Percentiles rank a stretch among this genome's conserved stretches.
Conservation (phyloP, 2,888 invertebrate species). For the Cecidostiba fungosa region DNA sequence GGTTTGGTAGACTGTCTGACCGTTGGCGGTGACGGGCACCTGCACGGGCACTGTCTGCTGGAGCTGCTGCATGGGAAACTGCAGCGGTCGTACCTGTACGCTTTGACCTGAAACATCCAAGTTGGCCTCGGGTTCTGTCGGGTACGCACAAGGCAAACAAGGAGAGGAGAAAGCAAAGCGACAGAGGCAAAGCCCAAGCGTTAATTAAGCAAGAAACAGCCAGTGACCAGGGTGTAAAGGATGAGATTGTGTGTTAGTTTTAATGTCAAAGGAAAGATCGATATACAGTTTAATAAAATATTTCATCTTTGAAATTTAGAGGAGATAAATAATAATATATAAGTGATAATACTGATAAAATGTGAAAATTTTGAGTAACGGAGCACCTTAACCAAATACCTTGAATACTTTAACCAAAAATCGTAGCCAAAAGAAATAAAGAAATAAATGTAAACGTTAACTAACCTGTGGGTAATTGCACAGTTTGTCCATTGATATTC, state of each 20-base stretch:
- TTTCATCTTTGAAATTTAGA: not conserved
- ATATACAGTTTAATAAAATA: not conserved
- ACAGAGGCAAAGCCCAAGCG: constrained; percentile 40
- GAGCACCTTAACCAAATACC: constrained; percentile 9
- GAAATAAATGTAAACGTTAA: not conserved
- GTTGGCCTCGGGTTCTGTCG: constrained; percentile 71
- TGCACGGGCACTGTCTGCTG: constrained; percentile 93
- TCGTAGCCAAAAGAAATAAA: not conserved
- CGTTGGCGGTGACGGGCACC: constrained; percentile 92
- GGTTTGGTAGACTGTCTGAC: constrained; percentile 97
- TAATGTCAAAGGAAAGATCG: not conserved
- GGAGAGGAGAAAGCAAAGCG: constrained; percentile 18
- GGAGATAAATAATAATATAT: not conserved
- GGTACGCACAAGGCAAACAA: constrained; percentile 38
- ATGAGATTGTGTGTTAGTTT: not conserved
- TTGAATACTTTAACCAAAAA: not conserved
- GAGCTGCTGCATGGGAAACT: constrained; percentile 85
- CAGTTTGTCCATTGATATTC: constrained; percentile 85
- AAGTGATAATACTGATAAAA: constrained; percentile 39
- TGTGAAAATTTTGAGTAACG: constrained; percentile 60
- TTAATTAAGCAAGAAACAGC: constrained; percentile 44
- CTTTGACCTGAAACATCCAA: constrained; percentile 84
- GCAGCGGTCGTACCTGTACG: constrained; percentile 86
- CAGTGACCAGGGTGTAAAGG: not conserved
- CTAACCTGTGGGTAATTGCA: constrained; percentile 85